These are phyloP conservation scores for Gasterosteus nipponicus DNA, from an alignment of 2,113 vertebrate genomes.

Conservation along the genomic window DNA sequence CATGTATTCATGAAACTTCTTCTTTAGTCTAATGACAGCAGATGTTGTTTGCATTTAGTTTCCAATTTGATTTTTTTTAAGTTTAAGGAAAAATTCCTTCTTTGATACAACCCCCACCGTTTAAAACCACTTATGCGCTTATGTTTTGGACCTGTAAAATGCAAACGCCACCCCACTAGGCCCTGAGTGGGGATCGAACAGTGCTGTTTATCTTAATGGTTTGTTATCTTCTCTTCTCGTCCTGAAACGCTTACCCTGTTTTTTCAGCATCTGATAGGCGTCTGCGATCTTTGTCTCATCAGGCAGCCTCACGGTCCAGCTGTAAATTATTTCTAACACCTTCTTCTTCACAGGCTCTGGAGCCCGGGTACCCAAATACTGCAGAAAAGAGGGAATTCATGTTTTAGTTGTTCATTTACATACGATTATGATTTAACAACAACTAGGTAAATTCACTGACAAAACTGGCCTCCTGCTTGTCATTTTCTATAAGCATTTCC, in stretches of 20 bases:
- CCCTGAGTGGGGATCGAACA: background rate
- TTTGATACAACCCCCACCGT: background rate
- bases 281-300: conserved; percentile 93
- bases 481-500: background rate
- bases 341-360: conserved; percentile 94
- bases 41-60: background rate
- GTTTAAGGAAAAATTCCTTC: background rate
- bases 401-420: background rate
- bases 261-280: conserved; percentile 98
- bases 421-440: conserved; percentile 2
- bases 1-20: background rate
- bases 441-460: background rate
- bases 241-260: conserved; percentile 88
- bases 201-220: background rate
- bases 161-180: background rate
- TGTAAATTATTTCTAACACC: conserved; percentile 93
- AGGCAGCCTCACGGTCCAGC: conserved; percentile 90
- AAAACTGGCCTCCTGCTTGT: background rate
- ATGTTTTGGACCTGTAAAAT: background rate
- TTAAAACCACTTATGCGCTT: background rate
- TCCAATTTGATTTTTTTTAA: background rate
- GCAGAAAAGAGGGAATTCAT: conserved; percentile 3
- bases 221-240: background rate
- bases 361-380: conserved; percentile 94
- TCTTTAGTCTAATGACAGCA: background rate